Evolutionary conservation across 2,797 vertebrate genomes (phyloP).

Genomic region (Morus bassanus): DNA sequence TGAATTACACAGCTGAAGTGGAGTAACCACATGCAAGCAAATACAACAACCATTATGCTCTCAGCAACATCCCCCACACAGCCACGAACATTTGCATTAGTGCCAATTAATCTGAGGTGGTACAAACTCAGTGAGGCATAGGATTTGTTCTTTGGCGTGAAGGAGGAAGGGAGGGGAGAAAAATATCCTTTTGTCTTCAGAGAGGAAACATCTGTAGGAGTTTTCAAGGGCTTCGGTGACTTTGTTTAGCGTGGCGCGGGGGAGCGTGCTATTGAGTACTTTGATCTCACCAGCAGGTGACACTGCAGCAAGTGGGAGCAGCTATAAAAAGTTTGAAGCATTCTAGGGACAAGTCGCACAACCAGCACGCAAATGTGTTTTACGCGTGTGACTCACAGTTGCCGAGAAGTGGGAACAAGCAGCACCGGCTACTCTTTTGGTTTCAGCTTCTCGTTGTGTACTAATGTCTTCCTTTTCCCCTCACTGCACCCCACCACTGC

Average conservation of each 20-base stretch:
- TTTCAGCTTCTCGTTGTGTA: not conserved
- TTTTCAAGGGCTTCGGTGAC: conserved; percentile 38
- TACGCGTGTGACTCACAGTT: conserved; percentile 2
- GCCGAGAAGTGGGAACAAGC: conserved; percentile 9
- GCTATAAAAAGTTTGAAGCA: conserved; percentile 52
- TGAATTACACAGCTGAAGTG: conserved; percentile 53
- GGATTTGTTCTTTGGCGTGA: conserved; percentile 54
- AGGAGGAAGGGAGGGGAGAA: conserved; percentile 41
- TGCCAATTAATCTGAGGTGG: conserved; percentile 55
- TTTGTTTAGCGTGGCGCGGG: conserved; percentile 39
- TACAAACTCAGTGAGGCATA: conserved; percentile 41
- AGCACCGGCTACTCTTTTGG: not conserved
- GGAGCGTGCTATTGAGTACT: conserved; percentile 48
- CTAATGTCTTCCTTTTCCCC: not conserved
- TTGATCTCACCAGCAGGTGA: conserved; percentile 70
- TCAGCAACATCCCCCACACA: conserved; percentile 55
- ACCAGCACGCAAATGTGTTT: not conserved
- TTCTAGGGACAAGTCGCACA: conserved; percentile 28
- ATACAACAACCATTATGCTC: conserved; percentile 43
- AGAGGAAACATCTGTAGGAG: conserved; percentile 54
- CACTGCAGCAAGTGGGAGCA: conserved; percentile 67
- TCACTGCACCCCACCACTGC: not conserved
- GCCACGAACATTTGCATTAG: conserved; percentile 44
- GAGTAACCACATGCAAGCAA: conserved; percentile 53
- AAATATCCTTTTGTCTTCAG: conserved; percentile 43